Evolutionary conservation across 2,797 vertebrate species (phyloP).

Genomic region (Neostethus bicornis): DNA sequence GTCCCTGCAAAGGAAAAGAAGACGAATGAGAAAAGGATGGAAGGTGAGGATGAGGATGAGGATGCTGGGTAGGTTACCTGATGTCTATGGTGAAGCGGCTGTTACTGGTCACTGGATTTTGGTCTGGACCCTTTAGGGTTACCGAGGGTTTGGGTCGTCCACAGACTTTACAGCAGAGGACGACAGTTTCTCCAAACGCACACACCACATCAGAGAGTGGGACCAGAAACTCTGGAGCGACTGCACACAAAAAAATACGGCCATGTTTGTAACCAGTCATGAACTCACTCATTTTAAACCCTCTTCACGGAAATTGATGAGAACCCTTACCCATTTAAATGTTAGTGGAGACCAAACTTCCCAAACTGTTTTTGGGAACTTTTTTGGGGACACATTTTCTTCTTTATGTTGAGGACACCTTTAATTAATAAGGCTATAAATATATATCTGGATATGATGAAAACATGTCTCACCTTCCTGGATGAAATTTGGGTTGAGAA

Average conservation of each 20-base stretch:
- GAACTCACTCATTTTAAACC: too few species aligned
- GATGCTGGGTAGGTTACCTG: slow-evolving; percentile 51
- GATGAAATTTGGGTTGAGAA: slow-evolving; percentile 99
- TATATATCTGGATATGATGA: not conserved
- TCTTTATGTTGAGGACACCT: too few species aligned
- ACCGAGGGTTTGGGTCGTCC: slow-evolving; percentile 92
- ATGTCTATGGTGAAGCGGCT: slow-evolving; percentile 84
- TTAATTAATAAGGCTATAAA: too few species aligned
- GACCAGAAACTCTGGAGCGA: slow-evolving; percentile 96
- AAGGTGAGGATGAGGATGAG: not conserved
- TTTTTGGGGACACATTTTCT: too few species aligned
- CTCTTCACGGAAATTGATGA: too few species aligned
- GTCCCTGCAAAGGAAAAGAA: slow-evolving; percentile 79
- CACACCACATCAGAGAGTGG: slow-evolving; percentile 92
- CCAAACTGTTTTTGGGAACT: too few species aligned
- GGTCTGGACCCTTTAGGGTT: slow-evolving; percentile 94
- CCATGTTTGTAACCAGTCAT: too few species aligned
- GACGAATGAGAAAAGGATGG: not conserved
- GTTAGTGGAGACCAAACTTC: too few species aligned
- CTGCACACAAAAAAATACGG: slow-evolving; percentile 67
- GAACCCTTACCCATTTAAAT: too few species aligned
- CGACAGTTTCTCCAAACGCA: slow-evolving; percentile 93
- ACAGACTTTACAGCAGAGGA: slow-evolving; percentile 94
- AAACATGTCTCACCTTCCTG: slow-evolving; percentile 91
- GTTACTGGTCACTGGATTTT: slow-evolving; percentile 89